Evolutionary conservation across 2,888 invertebrate genomes (phyloP).

Genomic region (Hypena proboscidalis): DNA sequence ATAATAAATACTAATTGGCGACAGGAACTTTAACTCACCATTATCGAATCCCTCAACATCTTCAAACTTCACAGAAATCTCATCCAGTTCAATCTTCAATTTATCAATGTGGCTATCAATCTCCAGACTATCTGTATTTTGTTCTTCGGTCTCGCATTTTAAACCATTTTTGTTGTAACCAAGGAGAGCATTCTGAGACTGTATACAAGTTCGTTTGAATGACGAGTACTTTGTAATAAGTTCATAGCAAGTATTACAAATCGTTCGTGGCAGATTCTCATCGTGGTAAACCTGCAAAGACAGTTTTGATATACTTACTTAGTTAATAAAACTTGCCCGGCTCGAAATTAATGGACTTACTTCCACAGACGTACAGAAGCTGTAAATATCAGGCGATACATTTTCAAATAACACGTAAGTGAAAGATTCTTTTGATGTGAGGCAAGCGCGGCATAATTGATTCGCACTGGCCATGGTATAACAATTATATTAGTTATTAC

Average conservation of each 20-base stretch:
- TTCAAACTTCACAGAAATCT: conserved; percentile 28
- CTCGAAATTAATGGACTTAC: too few species aligned
- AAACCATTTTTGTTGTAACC: conserved; percentile 41
- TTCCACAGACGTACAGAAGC: conserved; percentile 75
- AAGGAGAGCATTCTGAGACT: conserved; percentile 63
- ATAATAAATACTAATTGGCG: too few species aligned
- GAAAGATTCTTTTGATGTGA: conserved; percentile 61
- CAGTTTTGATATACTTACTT: too few species aligned
- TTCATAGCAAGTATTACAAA: conserved; percentile 68
- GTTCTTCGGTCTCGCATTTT: conserved; percentile 32
- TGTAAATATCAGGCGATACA: conserved; percentile 65
- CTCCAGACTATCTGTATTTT: conserved; percentile 8
- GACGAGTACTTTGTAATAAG: conserved; percentile 60
- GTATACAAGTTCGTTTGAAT: conserved; percentile 72
- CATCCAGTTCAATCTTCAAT: conserved; percentile 31
- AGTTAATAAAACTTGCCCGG: too few species aligned
- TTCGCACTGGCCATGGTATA: conserved; percentile 45
- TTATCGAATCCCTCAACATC: conserved; percentile 11
- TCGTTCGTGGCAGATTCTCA: conserved; percentile 63
- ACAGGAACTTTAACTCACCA: conserved; percentile 20
- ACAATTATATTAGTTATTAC: neutral
- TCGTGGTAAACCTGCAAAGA: conserved; percentile 65
- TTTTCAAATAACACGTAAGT: conserved; percentile 63
- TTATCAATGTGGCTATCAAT: conserved; percentile 13
- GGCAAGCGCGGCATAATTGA: conserved; percentile 72